Base-by-base conservation (phyloP, 2,113 vertebrate species). In the Crotalus horridus region DNA sequence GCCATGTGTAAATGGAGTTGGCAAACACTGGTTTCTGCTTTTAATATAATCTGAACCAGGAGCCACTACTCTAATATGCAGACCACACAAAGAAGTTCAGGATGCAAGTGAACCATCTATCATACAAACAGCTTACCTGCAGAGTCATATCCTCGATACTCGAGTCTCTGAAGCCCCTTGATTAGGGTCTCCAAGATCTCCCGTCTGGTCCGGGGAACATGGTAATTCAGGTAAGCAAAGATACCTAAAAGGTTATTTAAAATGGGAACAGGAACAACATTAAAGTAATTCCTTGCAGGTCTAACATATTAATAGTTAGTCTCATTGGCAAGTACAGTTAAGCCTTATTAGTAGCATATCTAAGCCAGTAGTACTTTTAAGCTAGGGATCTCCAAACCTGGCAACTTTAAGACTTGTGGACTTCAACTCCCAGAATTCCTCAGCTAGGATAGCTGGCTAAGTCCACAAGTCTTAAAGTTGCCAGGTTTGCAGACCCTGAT, bases 191-290 rank as follows among this genome's bases (percentile, higher is more conserved):
- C 99, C 97, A 99, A 98, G 98, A 99, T 99, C 96, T 99, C 99
- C 89, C 99, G 96, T 29, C 99, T 98, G 85, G 98, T 99, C 96
- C 98, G 98, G 93, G 99, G 99, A 92, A 99, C 99, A 88, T 99
- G 99, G 97, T 99, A 99, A 96, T 99, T 99, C 94, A 99, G 98
- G 97, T 99, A 99, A 58, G 99, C 99, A 97, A 99, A 99, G 96
- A 99, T 99, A 96, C 99, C 99, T 99, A 88, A 0, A 39, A 91
- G 64, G 64, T 10, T 3, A 23, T 89, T 33, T 87, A n/a, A 74
- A 89, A 89, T 20, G 3, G 17, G 88, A 39, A 88, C 93, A 89
- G 54, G 43, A 51, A 54, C 48, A 24, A 20, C 4, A 90, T 59
- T 26, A 29, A 17, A 53, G 0, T 85, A 12, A 7, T 81, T 81